Evolutionary conservation across 2,113 vertebrate species (phyloP), one percentile per base, ranked within the genome.

Genomic region (Chlorocebus sabaeus): DNA sequence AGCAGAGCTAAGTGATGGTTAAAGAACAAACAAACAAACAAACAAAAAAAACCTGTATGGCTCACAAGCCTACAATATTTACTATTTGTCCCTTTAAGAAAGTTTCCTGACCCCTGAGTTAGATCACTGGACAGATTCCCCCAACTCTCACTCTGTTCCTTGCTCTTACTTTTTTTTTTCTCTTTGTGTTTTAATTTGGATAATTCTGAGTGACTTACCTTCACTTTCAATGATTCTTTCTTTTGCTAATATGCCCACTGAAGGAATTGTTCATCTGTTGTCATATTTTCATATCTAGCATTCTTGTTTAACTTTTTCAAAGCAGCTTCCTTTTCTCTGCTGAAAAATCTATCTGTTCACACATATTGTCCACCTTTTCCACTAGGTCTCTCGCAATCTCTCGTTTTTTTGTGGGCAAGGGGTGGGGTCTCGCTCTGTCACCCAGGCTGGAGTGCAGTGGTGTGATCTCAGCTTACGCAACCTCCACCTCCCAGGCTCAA

Each of bases 231-330:
- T 35, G 73, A 88, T 55, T 48, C 12, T 90, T 95, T 85, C 45
- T 20, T 93, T 94, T 61, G 14, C 61, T 88, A 30, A 52, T 72
- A 91, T 83, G 55, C 50, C 68, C 43, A 55, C 0, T 78, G 43
- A 72, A 70, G 35, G 25, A 91, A 82, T 1, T 88, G 12, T 72
- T 93, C 1, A 43, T 9, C 30, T 94, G 7, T 20, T 92, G 68
- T 38, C 32, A 27, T 40, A 59, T 75, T 93, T 93, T 80, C 30
- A 59, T 35, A n/a, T 52, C 64, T 76, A 70, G 38, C 30, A 87
- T 68, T 76, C 64, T 23, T 32, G 85, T 95, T 93, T 73, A 75
- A 81, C 12, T 86, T 86, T 90, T 90, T 87, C 40, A 93, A 76
- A 89, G 35, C n/a, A 81, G 12, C 27, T 89, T 80, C 35, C 35